These are phyloP conservation scores for Sebastiscus tertius DNA, from an alignment of 2,797 vertebrate genomes.

Conservation along the genomic window DNA sequence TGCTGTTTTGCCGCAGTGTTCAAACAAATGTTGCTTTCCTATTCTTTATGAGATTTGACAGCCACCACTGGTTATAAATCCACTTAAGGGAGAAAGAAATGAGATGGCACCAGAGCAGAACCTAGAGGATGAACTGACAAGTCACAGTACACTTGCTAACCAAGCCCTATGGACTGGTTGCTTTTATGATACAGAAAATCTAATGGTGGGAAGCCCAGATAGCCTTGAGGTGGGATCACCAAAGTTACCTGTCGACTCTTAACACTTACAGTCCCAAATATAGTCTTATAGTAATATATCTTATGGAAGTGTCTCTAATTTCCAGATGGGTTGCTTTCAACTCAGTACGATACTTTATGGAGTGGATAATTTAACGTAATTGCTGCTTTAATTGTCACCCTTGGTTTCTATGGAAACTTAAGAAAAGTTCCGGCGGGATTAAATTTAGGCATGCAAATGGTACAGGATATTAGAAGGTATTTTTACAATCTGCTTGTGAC, in stretches of 20 bases:
- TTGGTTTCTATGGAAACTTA: not conserved
- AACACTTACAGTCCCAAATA: not conserved
- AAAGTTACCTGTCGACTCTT: not conserved
- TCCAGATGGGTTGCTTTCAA: not conserved
- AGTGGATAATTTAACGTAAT: not conserved
- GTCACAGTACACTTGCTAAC: not conserved
- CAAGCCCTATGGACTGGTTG: not conserved
- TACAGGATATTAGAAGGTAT: not conserved
- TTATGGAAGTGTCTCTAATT: not conserved
- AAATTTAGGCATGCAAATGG: not conserved
- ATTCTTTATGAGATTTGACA: not conserved
- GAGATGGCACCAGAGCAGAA: not conserved
- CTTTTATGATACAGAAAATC: not conserved
- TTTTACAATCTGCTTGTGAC: constrained; percentile 2
- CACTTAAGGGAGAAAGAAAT: not conserved
- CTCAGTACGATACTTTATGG: not conserved
- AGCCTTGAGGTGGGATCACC: not conserved
- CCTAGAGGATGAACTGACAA: not conserved
- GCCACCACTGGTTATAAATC: not conserved
- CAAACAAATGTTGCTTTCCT: not conserved
- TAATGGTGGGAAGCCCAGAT: not conserved
- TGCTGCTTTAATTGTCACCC: not conserved
- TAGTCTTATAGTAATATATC: not conserved
- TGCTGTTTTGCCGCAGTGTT: not conserved
- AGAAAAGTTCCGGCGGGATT: not conserved